Base-by-base conservation (phyloP, 2,113 vertebrate genomes). In the Oncorhynchus gorbuscha region DNA sequence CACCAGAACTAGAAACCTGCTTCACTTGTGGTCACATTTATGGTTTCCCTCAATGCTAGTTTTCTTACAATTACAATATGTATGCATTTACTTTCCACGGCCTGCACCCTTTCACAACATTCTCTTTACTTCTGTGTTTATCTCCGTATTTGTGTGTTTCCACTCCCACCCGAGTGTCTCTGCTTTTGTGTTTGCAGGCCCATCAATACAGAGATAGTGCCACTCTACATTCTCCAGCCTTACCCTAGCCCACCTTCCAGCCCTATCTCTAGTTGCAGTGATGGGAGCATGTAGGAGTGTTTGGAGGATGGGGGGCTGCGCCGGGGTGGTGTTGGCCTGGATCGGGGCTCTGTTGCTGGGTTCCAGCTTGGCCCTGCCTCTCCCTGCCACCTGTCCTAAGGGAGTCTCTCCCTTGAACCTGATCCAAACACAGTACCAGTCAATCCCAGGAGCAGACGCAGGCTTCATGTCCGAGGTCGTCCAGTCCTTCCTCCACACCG, bases 401-500 rank as follows among this genome's bases (percentile, higher is more conserved):
- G 51, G 30, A 0, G 78, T 69, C 12, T 65, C 78, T 68, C 84
- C 80, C 35, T 75, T 79, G 71, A 86, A 71, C 64, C n/a, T 95
- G 75, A 80, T 76, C 3, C 76, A 89, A 70, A 86, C 90, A 1
- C 0, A 1, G 0, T 94, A 92, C 3, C 14, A 81, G 12, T 58
- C 80, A 1, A 62, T 71, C 1, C 3, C 2, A 16, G 73, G 77
- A 9, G 74, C 51, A 51, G 51, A 55, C 16, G 1, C 12, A 55
- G 72, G 72, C 0, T 94, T 92, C 59, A 79, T 96, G 81, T 73
- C 88, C n/a, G 4, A 67, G 11, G 82, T 94, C 65, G 93, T 92
- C 9, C 91, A 93, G 1, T 92, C 89, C 26, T 97, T 95, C 82
- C 90, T 96, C 65, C 39, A 51, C 74, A 79, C 93, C 12, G 92